These are phyloP conservation scores for Xyliphius kryptos DNA, from an alignment of 2,113 vertebrate species.

Conservation along the genomic window DNA sequence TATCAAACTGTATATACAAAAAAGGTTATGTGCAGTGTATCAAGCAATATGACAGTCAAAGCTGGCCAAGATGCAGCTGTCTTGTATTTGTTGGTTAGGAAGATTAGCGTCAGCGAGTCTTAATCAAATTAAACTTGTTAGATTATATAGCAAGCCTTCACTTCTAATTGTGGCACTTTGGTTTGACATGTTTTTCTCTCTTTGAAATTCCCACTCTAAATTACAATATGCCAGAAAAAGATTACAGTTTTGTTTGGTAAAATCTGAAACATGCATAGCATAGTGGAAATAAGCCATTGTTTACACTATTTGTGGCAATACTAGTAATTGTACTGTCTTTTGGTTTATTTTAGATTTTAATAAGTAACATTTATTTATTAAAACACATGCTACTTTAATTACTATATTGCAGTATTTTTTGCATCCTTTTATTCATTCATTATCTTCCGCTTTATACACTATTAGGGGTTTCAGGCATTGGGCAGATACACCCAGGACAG, in stretches of 20 bases:
- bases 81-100: slow-evolving; percentile 32
- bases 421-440: too few species aligned
- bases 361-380: too few species aligned
- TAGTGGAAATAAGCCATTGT: slow-evolving; percentile 18
- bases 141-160: slow-evolving; percentile 61
- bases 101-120: slow-evolving; percentile 26
- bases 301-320: neutral
- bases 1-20: too few species aligned
- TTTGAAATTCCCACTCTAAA: slow-evolving; percentile 27
- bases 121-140: slow-evolving; percentile 65
- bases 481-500: too few species aligned
- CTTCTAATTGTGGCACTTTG: slow-evolving; percentile 51
- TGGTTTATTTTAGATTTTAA: neutral
- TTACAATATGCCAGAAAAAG: slow-evolving; percentile 10
- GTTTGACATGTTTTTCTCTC: slow-evolving; percentile 46
- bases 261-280: slow-evolving; percentile 2
- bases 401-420: too few species aligned
- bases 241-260: slow-evolving; percentile 1
- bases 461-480: too few species aligned
- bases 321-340: neutral
- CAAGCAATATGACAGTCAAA: slow-evolving; percentile 49
- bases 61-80: slow-evolving; percentile 58
- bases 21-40: slow-evolving; percentile 12
- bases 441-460: too few species aligned
- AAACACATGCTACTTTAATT: too few species aligned